Evolutionary conservation across 1,140 invertebrate species (phyloP).

Genomic region (Bilobella aurantiaca): DNA sequence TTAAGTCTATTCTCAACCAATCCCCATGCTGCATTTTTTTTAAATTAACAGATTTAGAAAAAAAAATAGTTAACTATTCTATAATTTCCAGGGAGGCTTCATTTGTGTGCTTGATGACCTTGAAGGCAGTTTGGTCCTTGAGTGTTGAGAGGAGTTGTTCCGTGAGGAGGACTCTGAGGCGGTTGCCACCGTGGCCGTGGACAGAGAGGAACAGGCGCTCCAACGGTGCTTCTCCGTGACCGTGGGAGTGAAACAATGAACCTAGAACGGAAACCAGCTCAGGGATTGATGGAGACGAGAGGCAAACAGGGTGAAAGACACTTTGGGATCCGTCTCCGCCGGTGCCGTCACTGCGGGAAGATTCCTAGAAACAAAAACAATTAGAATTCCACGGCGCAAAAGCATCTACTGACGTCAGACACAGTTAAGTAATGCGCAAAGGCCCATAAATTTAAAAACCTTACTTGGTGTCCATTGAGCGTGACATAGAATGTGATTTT

Average conservation of each 20-base stretch:
- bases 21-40: too few species aligned
- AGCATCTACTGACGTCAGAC: too few species aligned
- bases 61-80: too few species aligned
- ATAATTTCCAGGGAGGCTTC: slow-evolving; percentile 30
- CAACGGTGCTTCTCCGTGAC: slow-evolving; percentile 17
- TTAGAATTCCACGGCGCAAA: too few species aligned
- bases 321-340: too few species aligned
- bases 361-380: slow-evolving; percentile 4
- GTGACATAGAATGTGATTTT: slow-evolving; percentile 37
- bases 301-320: slow-evolving; percentile 31
- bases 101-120: slow-evolving; percentile 21
- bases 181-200: slow-evolving; percentile 18
- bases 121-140: slow-evolving; percentile 34
- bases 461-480: too few species aligned
- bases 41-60: too few species aligned
- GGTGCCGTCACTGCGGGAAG: too few species aligned
- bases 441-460: too few species aligned
- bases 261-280: slow-evolving; percentile 29
- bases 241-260: slow-evolving; percentile 24
- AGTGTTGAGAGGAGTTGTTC: slow-evolving; percentile 33
- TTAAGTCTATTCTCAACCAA: too few species aligned
- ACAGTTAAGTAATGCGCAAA: too few species aligned
- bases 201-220: slow-evolving; percentile 32
- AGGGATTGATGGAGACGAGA: slow-evolving; percentile 29
- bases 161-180: slow-evolving; percentile 28